Evolutionary conservation across 2,797 vertebrate genomes (phyloP).

Genomic region (Clarias pachynema): DNA sequence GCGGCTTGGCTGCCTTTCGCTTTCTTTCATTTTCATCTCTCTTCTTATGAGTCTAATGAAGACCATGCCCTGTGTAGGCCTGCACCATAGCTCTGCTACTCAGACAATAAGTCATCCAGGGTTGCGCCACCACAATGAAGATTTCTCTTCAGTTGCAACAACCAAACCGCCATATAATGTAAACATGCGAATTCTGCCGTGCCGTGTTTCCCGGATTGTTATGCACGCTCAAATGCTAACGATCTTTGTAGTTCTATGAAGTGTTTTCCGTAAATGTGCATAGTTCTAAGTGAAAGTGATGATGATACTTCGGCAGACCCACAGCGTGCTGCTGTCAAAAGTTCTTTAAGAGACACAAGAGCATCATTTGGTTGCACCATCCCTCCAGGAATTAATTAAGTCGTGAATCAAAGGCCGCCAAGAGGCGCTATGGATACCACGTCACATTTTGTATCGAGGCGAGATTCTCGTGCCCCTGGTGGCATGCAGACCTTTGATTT

Average conservation of each 20-base stretch:
- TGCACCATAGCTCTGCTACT: conserved; percentile 1
- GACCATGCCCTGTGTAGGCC: conserved; percentile 28
- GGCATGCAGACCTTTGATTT: conserved; percentile 67
- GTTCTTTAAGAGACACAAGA: conserved; percentile 43
- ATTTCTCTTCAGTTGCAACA: conserved; percentile 36
- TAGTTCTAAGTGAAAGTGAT: conserved; percentile 28
- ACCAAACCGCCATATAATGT: conserved; percentile 21
- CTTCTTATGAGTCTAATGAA: conserved; percentile 34
- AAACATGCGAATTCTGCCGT: conserved; percentile 16
- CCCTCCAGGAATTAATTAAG: conserved; percentile 74
- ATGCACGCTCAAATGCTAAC: conserved; percentile 24
- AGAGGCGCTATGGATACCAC: conserved; percentile 51
- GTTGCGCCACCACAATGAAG: conserved; percentile 2
- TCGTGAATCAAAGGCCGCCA: conserved; percentile 68
- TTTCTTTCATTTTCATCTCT: conserved; percentile 62
- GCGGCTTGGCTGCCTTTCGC: conserved; percentile 68
- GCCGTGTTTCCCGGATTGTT: conserved; percentile 20
- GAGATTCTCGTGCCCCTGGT: conserved; percentile 51
- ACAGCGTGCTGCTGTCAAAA: conserved; percentile 46
- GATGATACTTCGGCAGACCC: conserved; percentile 40
- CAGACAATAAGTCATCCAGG: conserved; percentile 32
- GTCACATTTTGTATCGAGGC: conserved; percentile 47
- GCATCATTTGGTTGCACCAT: conserved; percentile 50
- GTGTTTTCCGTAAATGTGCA: conserved; percentile 37
- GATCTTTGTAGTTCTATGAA: conserved; percentile 1